Evolutionary conservation across 1,140 invertebrate genomes (phyloP).

Genomic region (Hetaerina americana): DNA sequence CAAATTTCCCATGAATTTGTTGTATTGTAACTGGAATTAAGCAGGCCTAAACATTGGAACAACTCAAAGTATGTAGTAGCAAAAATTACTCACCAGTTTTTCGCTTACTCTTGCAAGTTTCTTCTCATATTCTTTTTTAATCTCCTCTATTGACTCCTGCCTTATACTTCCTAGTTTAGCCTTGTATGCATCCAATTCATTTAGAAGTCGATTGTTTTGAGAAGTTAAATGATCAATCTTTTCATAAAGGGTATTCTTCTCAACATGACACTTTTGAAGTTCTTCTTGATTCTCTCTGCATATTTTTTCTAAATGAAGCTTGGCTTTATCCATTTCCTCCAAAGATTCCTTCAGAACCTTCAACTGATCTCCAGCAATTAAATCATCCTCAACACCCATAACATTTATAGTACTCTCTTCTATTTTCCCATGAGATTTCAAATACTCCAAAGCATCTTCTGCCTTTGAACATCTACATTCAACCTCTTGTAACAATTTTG

Average conservation of each 20-base stretch:
- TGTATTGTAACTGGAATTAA: too few relatives aligned
- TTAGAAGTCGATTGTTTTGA: conserved; percentile 11
- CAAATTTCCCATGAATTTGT: too few relatives aligned
- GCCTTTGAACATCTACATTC: not conserved
- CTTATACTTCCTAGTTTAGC: conserved; percentile 2
- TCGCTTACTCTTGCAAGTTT: conserved; percentile 31
- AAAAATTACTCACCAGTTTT: conserved; percentile 25
- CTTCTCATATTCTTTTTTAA: conserved; percentile 23
- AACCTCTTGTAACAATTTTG: not conserved
- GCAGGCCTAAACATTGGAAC: too few relatives aligned
- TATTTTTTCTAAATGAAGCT: conserved; percentile 13
- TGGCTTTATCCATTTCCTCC: conserved; percentile 20
- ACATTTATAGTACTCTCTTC: not conserved
- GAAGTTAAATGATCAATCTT: not conserved
- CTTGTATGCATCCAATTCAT: conserved; percentile 8
- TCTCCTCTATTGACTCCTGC: not conserved
- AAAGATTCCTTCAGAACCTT: conserved; percentile 25
- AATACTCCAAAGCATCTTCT: not conserved
- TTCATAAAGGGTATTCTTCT: conserved; percentile 13
- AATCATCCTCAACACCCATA: not conserved
- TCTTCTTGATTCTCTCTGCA: conserved; percentile 14
- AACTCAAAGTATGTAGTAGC: too few relatives aligned
- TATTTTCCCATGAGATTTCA: not conserved
- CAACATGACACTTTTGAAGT: conserved; percentile 14
- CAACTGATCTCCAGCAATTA: conserved; percentile 12